Evolutionary conservation across 2,888 invertebrate genomes (phyloP), one percentile per base, ranked within the genome.

Genomic region (Brachyopa scutellaris): DNA sequence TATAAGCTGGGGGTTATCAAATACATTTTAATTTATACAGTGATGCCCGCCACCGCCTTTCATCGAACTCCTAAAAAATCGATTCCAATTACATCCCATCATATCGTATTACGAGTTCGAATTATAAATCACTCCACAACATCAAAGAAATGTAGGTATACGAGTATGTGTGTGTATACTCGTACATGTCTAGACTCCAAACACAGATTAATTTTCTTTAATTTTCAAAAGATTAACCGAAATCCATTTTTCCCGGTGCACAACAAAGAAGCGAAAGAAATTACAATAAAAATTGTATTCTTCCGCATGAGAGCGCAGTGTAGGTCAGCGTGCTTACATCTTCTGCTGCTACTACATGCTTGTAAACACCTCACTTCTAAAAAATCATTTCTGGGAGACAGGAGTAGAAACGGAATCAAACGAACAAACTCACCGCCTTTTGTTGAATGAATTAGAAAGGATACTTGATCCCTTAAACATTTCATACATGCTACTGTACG

Each of bases 401-500:
- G 38, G 23, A 40, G 61, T 49, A n/a, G 42, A 26, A 55, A 26
- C 42, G 31, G 51, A 61, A 72, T 61, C 61, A 72, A 72, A 72
- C 61, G 61, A 40, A 61, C 15, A 61, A 23, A 72, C 29, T 61
- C 19, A 38, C 36, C 59, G 70, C 47, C 72, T 78, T 72, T 72
- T 78, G 72, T 64, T 72, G 57, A 70, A 77, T 77, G 55, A 64
- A 57, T 62, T 9, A 17, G 15, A 64, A 72, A 59, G 72, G 70
- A 72, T 78, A 78, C 64, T 72, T 78, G 78, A 78, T 70, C 72
- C 72, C 15, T 72, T 78, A 78, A 78, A 78, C 57, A 78, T 66
- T 29, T 72, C 72, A 57, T 66, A 47, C 57, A 59, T 69, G 61
- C 69, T 53, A 21, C 45, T 55, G 36, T 77, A 49, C 15, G 38